These are phyloP conservation scores for Solenopsis invicta DNA, from an alignment of 1,140 invertebrate genomes.

Conservation along the genomic window DNA sequence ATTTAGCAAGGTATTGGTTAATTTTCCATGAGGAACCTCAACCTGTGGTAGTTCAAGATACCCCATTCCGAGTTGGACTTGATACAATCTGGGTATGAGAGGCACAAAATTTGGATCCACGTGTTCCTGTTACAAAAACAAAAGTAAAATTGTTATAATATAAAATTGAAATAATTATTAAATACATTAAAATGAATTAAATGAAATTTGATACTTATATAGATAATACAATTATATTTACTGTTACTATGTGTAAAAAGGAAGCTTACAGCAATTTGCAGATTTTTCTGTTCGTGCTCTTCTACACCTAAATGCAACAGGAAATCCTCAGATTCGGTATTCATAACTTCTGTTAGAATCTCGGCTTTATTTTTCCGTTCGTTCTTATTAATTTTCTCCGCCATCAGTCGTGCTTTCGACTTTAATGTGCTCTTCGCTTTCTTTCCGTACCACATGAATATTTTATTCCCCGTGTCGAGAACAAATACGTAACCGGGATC, in stretches of 20 bases:
- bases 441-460: constrained; percentile 97
- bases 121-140: constrained; percentile 89
- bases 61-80: constrained; percentile 98
- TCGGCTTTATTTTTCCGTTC: constrained; percentile 98
- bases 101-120: constrained; percentile 93
- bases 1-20: constrained; percentile 92
- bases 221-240: constrained; percentile 15
- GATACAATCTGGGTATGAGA: constrained; percentile 94
- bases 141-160: neutral
- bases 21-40: constrained; percentile 92
- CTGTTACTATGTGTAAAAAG: neutral
- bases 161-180: constrained; percentile 25
- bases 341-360: constrained; percentile 94
- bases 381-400: constrained; percentile 99
- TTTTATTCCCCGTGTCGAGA: constrained; percentile 94
- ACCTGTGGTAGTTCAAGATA: constrained; percentile 99
- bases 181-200: constrained; percentile 26
- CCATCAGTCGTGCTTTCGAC: constrained; percentile 97
- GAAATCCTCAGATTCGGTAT: constrained; percentile 94
- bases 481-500: constrained; percentile 98
- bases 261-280: constrained; percentile 71
- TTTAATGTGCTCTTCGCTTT: constrained; percentile 97
- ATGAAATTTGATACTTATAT: constrained; percentile 23
- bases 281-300: constrained; percentile 81
- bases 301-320: constrained; percentile 91